Conservation (phyloP, 1,140 invertebrate species). For the Laupala kohalensis region DNA sequence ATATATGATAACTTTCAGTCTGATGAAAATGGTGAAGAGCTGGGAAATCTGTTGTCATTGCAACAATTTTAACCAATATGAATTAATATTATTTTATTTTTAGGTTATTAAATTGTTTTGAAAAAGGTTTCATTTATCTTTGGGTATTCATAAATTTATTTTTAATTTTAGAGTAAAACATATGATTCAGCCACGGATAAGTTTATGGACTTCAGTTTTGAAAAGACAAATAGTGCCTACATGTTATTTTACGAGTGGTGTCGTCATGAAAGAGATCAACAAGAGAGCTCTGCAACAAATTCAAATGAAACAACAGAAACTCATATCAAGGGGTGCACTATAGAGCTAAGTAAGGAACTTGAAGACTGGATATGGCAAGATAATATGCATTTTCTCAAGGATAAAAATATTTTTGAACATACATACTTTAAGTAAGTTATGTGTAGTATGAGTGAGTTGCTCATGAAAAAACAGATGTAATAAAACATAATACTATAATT, state of each 20-base stretch:
- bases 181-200: constrained; percentile 93
- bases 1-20: no score
- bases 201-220: constrained; percentile 93
- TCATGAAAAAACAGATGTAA: no score
- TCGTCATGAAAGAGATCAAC: constrained; percentile 13
- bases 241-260: constrained; percentile 91
- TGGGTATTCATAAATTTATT: neutral
- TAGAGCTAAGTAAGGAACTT: constrained; percentile 58
- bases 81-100: neutral
- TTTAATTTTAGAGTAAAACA: constrained; percentile 66
- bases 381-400: constrained; percentile 86
- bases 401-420: constrained; percentile 92
- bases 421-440: constrained; percentile 75
- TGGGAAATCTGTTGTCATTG: neutral
- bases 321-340: neutral
- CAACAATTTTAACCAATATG: neutral
- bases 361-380: constrained; percentile 92
- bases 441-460: neutral
- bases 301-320: neutral
- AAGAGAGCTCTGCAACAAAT: constrained; percentile 14
- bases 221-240: constrained; percentile 94
- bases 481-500: no score
- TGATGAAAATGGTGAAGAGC: neutral
- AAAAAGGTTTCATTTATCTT: neutral
- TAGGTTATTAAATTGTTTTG: no score